These are phyloP conservation scores for Aplysina aerophoba DNA, from an alignment of 37 sponge, comb jelly and placozoan species.

Conservation along the genomic window DNA sequence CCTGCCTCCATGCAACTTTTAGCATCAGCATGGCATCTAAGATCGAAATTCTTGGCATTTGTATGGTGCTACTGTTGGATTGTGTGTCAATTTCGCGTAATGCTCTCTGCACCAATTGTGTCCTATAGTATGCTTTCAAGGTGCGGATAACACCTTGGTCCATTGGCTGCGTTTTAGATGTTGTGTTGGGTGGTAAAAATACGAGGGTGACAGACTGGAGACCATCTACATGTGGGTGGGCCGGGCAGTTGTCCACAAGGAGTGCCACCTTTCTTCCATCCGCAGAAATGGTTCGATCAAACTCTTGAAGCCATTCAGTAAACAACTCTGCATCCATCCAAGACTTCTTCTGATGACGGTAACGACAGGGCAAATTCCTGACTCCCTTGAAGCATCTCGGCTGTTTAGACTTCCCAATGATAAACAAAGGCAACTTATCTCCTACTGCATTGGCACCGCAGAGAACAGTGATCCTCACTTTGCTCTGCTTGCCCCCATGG, in stretches of 20 bases:
- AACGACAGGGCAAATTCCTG: constrained; percentile 17
- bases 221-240: not conserved
- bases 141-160: constrained; percentile 27
- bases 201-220: constrained; percentile 5
- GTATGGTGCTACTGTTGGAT: too few species aligned
- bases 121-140: constrained; percentile 14
- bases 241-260: constrained; percentile 18
- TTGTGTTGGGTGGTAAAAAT: constrained; percentile 20
- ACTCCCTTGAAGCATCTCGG: constrained; percentile 8
- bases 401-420: constrained; percentile 25
- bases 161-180: constrained; percentile 7
- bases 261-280: constrained; percentile 5
- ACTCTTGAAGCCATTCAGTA: not conserved
- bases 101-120: not conserved
- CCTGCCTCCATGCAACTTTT: too few species aligned
- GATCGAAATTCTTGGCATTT: too few species aligned
- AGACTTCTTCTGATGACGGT: not conserved
- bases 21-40: too few species aligned
- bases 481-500: constrained; percentile 19
- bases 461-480: constrained; percentile 15
- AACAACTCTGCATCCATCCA: constrained; percentile 10
- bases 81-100: too few species aligned
- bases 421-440: not conserved
- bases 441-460: constrained; percentile 19
- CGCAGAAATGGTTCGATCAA: not conserved